phyloP scores from a whole-genome alignment of 2,888 invertebrate genomes.

The Gerris lacustris region DNA sequence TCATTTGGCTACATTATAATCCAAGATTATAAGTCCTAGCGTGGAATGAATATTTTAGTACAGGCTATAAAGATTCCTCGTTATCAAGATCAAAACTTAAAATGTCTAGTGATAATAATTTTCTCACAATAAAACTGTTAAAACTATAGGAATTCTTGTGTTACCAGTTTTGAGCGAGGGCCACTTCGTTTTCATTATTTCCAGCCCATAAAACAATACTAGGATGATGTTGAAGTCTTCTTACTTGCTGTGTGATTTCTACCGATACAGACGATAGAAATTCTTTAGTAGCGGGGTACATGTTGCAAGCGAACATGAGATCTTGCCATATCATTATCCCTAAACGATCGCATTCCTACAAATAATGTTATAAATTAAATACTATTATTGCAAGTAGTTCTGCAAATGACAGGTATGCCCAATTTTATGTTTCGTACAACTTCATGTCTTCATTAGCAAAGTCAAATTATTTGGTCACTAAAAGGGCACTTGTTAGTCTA shows the following conservation, averaged over 20 bases:
- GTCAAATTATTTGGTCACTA: no score
- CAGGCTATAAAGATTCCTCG: no score
- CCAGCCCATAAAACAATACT: constrained; percentile 84
- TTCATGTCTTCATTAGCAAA: no score
- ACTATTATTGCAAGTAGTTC: not conserved
- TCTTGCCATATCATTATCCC: constrained; percentile 97
- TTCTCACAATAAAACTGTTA: no score
- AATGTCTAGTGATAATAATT: no score
- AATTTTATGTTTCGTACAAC: not conserved
- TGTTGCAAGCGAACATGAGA: constrained; percentile 88
- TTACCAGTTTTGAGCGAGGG: constrained; percentile 69
- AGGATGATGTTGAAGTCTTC: constrained; percentile 71
- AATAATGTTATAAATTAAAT: constrained; percentile 10
- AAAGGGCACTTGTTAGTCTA: no score
- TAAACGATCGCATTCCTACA: constrained; percentile 59
- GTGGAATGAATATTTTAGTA: no score
- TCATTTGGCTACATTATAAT: no score
- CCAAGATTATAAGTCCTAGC: no score
- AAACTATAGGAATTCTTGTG: not conserved
- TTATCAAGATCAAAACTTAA: no score
- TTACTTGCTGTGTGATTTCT: constrained; percentile 72
- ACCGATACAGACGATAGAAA: constrained; percentile 60
- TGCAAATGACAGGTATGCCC: not conserved
- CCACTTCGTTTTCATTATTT: constrained; percentile 94
- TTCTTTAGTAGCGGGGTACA: constrained; percentile 67